Evolutionary conservation across 2,888 invertebrate species (phyloP).

Genomic region (Elegia similella): DNA sequence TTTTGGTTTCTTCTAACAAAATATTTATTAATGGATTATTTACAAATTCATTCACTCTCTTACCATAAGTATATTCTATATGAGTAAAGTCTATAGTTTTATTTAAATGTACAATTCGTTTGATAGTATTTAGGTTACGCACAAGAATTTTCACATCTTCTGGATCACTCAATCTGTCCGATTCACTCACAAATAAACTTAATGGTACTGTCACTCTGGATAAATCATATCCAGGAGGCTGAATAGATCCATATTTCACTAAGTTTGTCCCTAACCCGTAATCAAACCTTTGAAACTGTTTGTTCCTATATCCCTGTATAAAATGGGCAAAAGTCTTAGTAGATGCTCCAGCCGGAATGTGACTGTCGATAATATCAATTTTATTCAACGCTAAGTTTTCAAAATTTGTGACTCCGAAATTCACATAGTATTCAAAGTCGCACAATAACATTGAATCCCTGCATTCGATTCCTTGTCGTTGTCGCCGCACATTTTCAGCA

Average conservation of each 20-base stretch:
- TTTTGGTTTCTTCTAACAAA: constrained; percentile 27
- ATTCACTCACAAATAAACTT: constrained; percentile 55
- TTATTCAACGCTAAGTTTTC: constrained; percentile 47
- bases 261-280: constrained; percentile 48
- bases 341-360: constrained; percentile 62
- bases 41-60: constrained; percentile 49
- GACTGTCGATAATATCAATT: constrained; percentile 58
- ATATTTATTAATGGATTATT: constrained; percentile 52
- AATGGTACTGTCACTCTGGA: constrained; percentile 52
- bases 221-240: constrained; percentile 57
- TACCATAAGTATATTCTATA: constrained; percentile 65
- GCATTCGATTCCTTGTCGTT: constrained; percentile 45
- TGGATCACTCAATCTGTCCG: constrained; percentile 59
- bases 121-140: constrained; percentile 46
- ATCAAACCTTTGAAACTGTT: constrained; percentile 60
- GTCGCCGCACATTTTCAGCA: constrained; percentile 45
- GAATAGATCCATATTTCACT: constrained; percentile 40
- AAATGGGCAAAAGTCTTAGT: constrained; percentile 59
- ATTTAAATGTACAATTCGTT: constrained; percentile 45
- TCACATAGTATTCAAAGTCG: constrained; percentile 51
- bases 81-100: constrained; percentile 59
- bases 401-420: constrained; percentile 53
- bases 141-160: constrained; percentile 47
- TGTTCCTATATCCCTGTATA: constrained; percentile 55
- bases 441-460: constrained; percentile 48